These are phyloP conservation scores for Meteorus sp. DNA, from an alignment of 1,140 invertebrate species.

Conservation along the genomic window DNA sequence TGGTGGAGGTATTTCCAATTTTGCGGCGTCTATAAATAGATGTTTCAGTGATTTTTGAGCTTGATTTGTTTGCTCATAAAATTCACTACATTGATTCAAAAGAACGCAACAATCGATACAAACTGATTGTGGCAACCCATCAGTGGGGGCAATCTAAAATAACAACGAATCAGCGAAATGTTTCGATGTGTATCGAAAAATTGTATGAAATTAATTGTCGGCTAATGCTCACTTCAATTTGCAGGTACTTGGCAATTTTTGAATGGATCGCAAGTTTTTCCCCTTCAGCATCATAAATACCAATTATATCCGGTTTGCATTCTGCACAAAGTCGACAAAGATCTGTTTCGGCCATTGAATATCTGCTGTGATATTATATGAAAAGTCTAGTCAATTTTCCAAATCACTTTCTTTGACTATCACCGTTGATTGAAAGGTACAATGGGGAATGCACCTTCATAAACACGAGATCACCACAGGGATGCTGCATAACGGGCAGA, in stretches of 20 bases:
- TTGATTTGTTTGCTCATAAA: conserved; percentile 55
- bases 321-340: conserved; percentile 62
- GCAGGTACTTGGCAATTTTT: conserved; percentile 58
- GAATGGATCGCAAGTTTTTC: conserved; percentile 50
- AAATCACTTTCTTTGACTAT: too few relatives aligned
- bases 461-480: too few relatives aligned
- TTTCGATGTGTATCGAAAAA: too few relatives aligned
- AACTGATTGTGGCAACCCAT: conserved; percentile 48
- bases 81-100: conserved; percentile 53
- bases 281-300: conserved; percentile 57
- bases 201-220: not conserved
- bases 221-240: conserved; percentile 52
- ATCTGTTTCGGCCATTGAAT: conserved; percentile 45
- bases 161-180: not conserved
- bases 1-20: conserved; percentile 11
- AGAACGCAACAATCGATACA: conserved; percentile 54
- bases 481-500: too few relatives aligned
- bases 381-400: not conserved
- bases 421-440: too few relatives aligned
- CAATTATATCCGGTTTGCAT: conserved; percentile 48
- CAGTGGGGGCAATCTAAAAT: conserved; percentile 46
- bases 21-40: conserved; percentile 35
- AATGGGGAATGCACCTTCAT: too few relatives aligned
- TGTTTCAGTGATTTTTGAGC: conserved; percentile 49
- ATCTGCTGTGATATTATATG: not conserved